These are phyloP conservation scores for Drosophila nigricruria DNA, from an alignment of 2,888 invertebrate genomes.

Conservation along the genomic window DNA sequence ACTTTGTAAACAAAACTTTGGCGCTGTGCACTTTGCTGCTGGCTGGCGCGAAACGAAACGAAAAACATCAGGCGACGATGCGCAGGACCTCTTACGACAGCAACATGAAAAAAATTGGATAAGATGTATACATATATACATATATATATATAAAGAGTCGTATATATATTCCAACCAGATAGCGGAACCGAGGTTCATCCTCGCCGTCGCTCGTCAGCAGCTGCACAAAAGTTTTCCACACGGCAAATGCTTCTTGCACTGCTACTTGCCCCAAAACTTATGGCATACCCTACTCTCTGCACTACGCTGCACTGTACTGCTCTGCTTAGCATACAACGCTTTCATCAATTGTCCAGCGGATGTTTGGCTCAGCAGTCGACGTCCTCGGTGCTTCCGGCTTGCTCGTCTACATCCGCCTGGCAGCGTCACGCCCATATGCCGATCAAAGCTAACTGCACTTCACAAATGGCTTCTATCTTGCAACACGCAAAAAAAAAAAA, in stretches of 20 bases:
- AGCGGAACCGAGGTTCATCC: constrained; percentile 27
- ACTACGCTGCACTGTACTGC: not conserved
- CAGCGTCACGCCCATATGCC: constrained; percentile 32
- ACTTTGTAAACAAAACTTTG: constrained; percentile 81
- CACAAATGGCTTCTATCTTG: constrained; percentile 69
- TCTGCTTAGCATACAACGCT: constrained; percentile 56
- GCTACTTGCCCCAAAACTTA: constrained; percentile 58
- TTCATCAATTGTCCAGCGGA: constrained; percentile 81
- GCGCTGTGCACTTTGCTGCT: constrained; percentile 73
- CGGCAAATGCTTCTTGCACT: constrained; percentile 72
- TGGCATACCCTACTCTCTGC: constrained; percentile 1
- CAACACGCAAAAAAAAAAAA: constrained; percentile 45
- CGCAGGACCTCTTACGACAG: constrained; percentile 43
- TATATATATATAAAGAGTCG: not conserved
- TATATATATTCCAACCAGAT: constrained; percentile 4
- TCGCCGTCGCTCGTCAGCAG: constrained; percentile 57
- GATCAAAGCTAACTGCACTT: constrained; percentile 80
- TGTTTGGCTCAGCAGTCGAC: constrained; percentile 66
- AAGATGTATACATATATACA: not conserved
- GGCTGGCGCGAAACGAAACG: constrained; percentile 65
- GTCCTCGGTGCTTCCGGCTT: constrained; percentile 58
- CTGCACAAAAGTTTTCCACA: constrained; percentile 75
- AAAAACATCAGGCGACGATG: constrained; percentile 66
- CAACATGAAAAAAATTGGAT: constrained; percentile 23
- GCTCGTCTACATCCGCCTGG: constrained; percentile 59